Base-by-base conservation (phyloP, 2,888 invertebrate species). In the Caenorhabditis virilis region DNA sequence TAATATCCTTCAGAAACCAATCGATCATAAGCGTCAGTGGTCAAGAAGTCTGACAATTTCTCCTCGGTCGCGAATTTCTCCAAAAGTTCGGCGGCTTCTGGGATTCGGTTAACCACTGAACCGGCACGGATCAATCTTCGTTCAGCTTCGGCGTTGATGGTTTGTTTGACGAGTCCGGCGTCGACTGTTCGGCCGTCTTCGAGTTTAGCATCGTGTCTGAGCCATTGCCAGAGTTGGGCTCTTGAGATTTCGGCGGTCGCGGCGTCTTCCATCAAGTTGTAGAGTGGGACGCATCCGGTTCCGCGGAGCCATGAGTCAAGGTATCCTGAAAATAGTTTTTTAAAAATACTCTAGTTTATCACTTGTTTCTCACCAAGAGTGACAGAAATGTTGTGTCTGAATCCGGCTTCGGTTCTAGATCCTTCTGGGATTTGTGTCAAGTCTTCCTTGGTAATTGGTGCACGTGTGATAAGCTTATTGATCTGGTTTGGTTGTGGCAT, bases 221-320 rank as follows among this genome's bases (percentile, higher is more conserved):
- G 87, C 89, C 90, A 90, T 82, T 90, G 90, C 90, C 90, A 90
- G 55, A 90, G 86, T 84, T 90, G 90, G 25, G 88, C 88, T 50
- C 90, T 85, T 0, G 89, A 89, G 78, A 90, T 90, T 84, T 90
- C 90, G 1, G 90, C 90, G 0, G 90, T 90, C 4, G 90, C 90
- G 0, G 89, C 89, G 81, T 90, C 90, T 81, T 90, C 90, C 25
- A 90, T 88, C 23, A 87, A 86, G 13, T 88, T 89, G 64, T 87
- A 87, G 62, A 88, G 87, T 75, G 87, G 87, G 83, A 89, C 90
- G 78, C 89, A 89, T 0, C 90, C 90, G 26, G 86, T 86, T 0
- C 89, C 90, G 2, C 82, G 87, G 63, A 90, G 80, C 90, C 90
- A 90, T 71, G 89, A 87, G 78, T 88, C 89, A 45, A 90, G 87